Base-by-base conservation (phyloP, 2,797 vertebrate genomes). In the Champsocephalus gunnari region DNA sequence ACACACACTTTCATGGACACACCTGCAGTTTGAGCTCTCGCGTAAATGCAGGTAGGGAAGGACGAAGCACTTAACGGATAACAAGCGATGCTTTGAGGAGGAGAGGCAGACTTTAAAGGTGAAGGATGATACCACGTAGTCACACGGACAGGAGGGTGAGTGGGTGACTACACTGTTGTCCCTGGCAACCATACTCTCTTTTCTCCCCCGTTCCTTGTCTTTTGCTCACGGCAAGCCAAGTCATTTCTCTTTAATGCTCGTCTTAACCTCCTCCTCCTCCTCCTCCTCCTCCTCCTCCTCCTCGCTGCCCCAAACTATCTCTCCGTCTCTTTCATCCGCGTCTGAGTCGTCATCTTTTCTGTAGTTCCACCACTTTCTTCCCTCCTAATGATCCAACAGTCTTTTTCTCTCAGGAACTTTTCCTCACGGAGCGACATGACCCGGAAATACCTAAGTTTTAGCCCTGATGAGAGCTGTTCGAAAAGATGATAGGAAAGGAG, bases 111-210 rank as follows among this genome's bases (percentile, higher is more conserved):
- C 61, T 83, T 72, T 77, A 82, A 71, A 87, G 81, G 80, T 80
- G 76, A 73, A 59, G 71, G 54, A 75, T 74, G 78, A 86, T 89
- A 75, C 86, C 83, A 75, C 19, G 1, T 45, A 79, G 66, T 53
- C 54, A 73, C 61, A 70, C 50, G 66, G 73, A 14, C 32, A 53
- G 56, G 51, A 64, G 28, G 45, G 59, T 1, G 24, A 72, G 77
- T 21, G 66, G 49, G 73, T 67, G 71, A 60, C 59, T 67, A 51
- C 44, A 73, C 58, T 67, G 75, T 79, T 79, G 72, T 85, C 69
- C 73, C 24, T 81, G 58, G 77, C 78, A 81, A 84, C 77, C 57
- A 57, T 53, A 53, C 19, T 67, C 50, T 62, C 6, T 38, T 59
- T 28, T 28, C 10, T 57, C 12, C 1, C 7, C 19, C 38, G 7